Evolutionary conservation across 2,797 vertebrate species (phyloP), one percentile per base, ranked within the genome.

Genomic region (Macrochelys suwanniensis): DNA sequence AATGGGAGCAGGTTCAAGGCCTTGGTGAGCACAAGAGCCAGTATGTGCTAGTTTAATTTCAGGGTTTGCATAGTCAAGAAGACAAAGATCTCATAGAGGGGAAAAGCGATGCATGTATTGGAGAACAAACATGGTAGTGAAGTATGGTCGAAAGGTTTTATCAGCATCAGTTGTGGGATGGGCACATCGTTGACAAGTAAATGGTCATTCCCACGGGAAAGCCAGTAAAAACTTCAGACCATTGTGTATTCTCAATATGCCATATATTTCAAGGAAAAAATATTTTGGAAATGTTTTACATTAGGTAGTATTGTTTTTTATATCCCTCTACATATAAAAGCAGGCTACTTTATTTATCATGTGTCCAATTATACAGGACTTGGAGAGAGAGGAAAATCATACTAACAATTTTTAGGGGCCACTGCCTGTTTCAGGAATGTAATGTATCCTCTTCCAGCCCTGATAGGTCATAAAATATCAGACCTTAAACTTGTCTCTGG

Each of bases 211-310:
- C 54, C 21, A 53, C 6, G n/a, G 4, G 81, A 92, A 57, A 57
- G 5, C 9, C 1, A 4, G 10, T 6, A 50, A 82, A 85, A 93
- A 19, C 25, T 37, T 57, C 31, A 12, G 7, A 83, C 10, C 2
- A 4, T 74, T 76, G 13, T 21, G 25, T 42, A 17, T 42, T 25
- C 12, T 65, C 31, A 25, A 4, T 11, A 37, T 65, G 19, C 25
- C 74, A 21, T 3, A 5, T 37, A 33, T 76, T 25, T n/a, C 28
- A 83, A 4, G 68, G 45, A 42, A 85, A 88, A 80, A 3, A 42
- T 10, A 6, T 33, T 54, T 26, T 1, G 17, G 45, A 0, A 7
- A 28, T 12, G 3, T 74, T 45, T 6, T 54, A 17, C 0, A 23
- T 19, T 3, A 0, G 3, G 49, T 74, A 25, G 21, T 45, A 12